Conservation (phyloP, 1,140 invertebrate species). For the Galleria mellonella region DNA sequence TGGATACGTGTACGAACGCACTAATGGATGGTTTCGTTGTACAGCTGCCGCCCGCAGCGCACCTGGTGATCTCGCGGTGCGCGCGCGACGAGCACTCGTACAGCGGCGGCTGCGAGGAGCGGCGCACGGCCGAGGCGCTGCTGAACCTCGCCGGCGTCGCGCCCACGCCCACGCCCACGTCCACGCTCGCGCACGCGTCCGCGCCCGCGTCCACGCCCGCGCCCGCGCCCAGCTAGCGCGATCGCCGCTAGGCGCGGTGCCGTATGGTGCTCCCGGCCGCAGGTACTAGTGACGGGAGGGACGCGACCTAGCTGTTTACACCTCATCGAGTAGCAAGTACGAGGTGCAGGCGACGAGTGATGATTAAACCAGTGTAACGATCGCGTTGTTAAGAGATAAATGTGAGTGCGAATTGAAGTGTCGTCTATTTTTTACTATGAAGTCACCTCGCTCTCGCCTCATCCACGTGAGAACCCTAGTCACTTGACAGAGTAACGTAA, state of each 20-base stretch:
- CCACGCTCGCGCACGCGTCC: slow-evolving; percentile 9
- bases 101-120: slow-evolving; percentile 54
- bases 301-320: no score
- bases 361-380: no score
- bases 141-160: slow-evolving; percentile 55
- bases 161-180: slow-evolving; percentile 22
- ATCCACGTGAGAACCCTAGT: no score
- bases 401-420: neutral
- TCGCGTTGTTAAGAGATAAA: neutral
- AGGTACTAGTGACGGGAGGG: neutral
- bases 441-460: no score
- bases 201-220: neutral
- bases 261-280: neutral
- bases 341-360: no score
- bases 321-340: no score
- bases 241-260: no score
- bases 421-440: no score
- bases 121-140: slow-evolving; percentile 62
- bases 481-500: no score
- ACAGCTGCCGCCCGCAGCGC: slow-evolving; percentile 56
- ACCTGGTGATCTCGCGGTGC: slow-evolving; percentile 60
- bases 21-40: no score
- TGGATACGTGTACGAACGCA: no score
- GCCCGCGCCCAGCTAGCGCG: slow-evolving; percentile 3
- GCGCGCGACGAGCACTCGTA: slow-evolving; percentile 67